These are phyloP conservation scores for Pammene fasciana DNA, from an alignment of 2,888 invertebrate species.

Conservation along the genomic window DNA sequence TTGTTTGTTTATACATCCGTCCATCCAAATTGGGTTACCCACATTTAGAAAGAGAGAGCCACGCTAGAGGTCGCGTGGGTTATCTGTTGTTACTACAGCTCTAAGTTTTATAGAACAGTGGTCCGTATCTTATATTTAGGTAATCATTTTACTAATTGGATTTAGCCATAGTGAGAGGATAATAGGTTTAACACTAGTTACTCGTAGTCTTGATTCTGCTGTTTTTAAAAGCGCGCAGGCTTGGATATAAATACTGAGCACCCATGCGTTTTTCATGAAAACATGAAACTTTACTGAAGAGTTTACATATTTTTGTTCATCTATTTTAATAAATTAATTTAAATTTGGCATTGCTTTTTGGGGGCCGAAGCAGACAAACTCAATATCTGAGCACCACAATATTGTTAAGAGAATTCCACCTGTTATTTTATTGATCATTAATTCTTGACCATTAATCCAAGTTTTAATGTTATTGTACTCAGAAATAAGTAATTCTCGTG, in stretches of 20 bases:
- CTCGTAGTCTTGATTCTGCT: no score
- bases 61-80: background rate
- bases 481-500: constrained; percentile 1
- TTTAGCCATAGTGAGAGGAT: no score
- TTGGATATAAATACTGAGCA: no score
- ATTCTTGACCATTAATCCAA: constrained; percentile 10
- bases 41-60: constrained; percentile 12
- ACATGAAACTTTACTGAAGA: no score
- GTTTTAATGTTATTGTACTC: constrained; percentile 15
- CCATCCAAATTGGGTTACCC: constrained; percentile 53
- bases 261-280: no score
- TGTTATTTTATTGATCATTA: constrained; percentile 15
- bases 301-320: no score
- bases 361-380: no score
- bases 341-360: no score
- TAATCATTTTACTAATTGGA: background rate
- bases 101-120: constrained; percentile 22
- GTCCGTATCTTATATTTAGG: background rate
- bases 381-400: no score
- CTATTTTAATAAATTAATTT: no score
- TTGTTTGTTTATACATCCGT: constrained; percentile 18
- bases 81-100: background rate
- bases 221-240: no score
- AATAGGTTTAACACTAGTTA: no score
- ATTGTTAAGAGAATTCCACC: background rate